phyloP scores from a whole-genome alignment of 2,797 vertebrate species.

The Masticophis lateralis region DNA sequence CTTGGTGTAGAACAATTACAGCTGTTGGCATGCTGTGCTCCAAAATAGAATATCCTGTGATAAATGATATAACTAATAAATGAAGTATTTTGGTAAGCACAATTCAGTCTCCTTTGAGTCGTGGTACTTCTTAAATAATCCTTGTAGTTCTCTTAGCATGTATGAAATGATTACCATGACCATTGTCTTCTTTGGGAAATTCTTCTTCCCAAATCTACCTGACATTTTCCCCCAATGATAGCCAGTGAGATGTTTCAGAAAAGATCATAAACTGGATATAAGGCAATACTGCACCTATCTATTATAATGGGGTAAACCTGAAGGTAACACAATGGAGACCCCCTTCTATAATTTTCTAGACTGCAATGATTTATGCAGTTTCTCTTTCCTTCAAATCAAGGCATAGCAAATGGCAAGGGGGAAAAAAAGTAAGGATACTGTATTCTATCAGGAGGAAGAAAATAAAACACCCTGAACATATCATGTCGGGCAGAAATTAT shows the following conservation, averaged over 20 bases:
- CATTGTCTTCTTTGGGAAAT: background rate
- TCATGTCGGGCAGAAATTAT: background rate
- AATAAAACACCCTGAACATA: background rate
- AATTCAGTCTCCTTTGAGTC: background rate
- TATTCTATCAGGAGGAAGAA: no score
- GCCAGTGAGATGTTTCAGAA: background rate
- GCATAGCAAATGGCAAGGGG: background rate
- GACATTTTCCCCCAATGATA: background rate
- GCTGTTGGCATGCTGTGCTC: background rate
- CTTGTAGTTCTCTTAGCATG: background rate
- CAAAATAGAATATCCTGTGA: background rate
- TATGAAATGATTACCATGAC: background rate
- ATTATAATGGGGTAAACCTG: background rate
- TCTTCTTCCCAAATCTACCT: background rate
- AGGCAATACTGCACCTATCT: background rate
- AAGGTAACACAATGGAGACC: background rate
- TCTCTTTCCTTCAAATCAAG: background rate
- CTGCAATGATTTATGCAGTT: background rate
- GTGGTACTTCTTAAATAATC: background rate
- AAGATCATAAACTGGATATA: background rate
- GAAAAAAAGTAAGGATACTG: background rate
- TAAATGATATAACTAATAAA: background rate
- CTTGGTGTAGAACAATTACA: background rate
- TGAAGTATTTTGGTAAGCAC: background rate
- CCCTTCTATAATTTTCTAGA: background rate